These are phyloP conservation scores for Catocala nupta DNA, from an alignment of 2,888 invertebrate genomes.

Conservation along the genomic window DNA sequence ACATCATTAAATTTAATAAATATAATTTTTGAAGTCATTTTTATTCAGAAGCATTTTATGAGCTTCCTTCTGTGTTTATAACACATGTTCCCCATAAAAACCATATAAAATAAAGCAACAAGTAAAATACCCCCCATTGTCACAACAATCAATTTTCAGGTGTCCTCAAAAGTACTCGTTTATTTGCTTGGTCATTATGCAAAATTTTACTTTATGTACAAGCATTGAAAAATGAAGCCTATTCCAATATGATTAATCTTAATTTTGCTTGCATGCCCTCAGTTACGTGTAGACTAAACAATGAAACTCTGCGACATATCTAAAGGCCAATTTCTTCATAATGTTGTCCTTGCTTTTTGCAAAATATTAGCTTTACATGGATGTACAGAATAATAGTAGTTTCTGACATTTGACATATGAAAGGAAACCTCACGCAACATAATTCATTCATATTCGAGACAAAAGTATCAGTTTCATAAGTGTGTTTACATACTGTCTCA, in stretches of 20 bases:
- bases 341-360: constrained; percentile 13
- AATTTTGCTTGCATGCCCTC: constrained; percentile 50
- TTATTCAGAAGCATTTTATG: constrained; percentile 31
- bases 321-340: constrained; percentile 30
- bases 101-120: constrained; percentile 33
- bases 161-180: constrained; percentile 57
- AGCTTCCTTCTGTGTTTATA: constrained; percentile 35
- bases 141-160: constrained; percentile 53
- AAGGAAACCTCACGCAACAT: neutral
- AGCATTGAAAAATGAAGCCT: constrained; percentile 60
- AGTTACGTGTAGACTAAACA: constrained; percentile 38
- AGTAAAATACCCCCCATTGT: constrained; percentile 44
- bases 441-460: neutral
- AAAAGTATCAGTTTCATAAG: neutral
- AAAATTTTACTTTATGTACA: constrained; percentile 49
- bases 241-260: constrained; percentile 54
- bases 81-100: constrained; percentile 14
- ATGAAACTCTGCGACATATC: constrained; percentile 40
- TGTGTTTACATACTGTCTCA: neutral
- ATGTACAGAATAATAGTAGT: constrained; percentile 6
- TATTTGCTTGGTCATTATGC: constrained; percentile 69
- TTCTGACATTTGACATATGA: constrained; percentile 3
- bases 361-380: constrained; percentile 23
- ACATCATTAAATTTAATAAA: constrained; percentile 4
- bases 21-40: constrained; percentile 10